These are phyloP conservation scores for Sminthurides aquaticus DNA, from an alignment of 2,888 invertebrate genomes.

Conservation along the genomic window DNA sequence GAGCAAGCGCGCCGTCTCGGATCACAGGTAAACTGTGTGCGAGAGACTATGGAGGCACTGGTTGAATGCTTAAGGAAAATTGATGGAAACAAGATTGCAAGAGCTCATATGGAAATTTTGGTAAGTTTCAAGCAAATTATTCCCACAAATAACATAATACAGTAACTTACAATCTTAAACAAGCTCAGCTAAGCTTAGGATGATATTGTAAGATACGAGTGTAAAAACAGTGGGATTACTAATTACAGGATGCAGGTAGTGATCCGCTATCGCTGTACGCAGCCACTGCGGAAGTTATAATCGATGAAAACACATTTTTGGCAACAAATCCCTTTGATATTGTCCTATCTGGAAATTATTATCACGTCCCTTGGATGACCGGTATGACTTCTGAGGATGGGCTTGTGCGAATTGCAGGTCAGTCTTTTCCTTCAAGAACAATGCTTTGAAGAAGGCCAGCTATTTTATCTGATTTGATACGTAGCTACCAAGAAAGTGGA, in stretches of 20 bases:
- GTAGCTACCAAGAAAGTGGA: too few species aligned
- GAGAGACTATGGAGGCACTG: not conserved
- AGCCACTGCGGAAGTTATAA: not conserved
- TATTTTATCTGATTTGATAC: too few species aligned
- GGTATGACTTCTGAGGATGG: conserved; percentile 35
- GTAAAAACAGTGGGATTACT: too few species aligned
- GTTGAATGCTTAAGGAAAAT: conserved; percentile 20
- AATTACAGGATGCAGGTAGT: not conserved
- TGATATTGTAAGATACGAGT: too few species aligned
- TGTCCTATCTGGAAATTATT: conserved; percentile 28
- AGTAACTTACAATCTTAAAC: not conserved
- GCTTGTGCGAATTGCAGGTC: conserved; percentile 32
- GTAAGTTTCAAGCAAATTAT: conserved; percentile 8
- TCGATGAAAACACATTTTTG: conserved; percentile 24
- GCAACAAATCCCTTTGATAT: conserved; percentile 34
- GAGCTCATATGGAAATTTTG: conserved; percentile 1
- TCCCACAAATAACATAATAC: not conserved
- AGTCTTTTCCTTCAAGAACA: not conserved
- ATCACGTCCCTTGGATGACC: conserved; percentile 32
- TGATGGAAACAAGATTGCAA: conserved; percentile 11
- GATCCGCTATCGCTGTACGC: conserved; percentile 12
- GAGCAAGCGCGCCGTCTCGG: conserved; percentile 33
- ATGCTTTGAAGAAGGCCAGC: not conserved
- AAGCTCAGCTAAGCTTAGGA: too few species aligned
- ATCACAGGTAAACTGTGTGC: conserved; percentile 23